A percentile compares a stretch with the other conserved stretches of the same genome.
These are phyloP conservation scores for Sclerodermus sp. DNA, from an alignment of 2,888 invertebrate genomes.

Conservation along the genomic window DNA sequence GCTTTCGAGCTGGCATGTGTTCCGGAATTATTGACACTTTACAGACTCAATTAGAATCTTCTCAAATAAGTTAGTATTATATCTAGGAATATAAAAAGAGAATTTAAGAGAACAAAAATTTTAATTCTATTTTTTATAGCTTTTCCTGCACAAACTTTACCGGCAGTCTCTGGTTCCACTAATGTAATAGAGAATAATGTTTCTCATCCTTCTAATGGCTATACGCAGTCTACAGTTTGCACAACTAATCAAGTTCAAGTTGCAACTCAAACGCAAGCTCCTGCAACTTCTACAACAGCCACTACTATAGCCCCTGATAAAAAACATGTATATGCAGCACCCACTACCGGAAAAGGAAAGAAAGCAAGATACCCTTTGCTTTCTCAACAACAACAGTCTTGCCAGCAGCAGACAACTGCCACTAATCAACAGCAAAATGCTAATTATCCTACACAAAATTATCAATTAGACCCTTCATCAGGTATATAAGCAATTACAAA, in stretches of 20 bases:
- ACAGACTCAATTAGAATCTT: constrained; percentile 44
- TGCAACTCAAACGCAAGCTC: constrained; percentile 65
- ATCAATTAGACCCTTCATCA: constrained; percentile 60
- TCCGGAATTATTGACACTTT: constrained; percentile 27
- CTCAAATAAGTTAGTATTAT: constrained; percentile 41
- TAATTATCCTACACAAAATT: constrained; percentile 58
- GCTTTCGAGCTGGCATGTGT: constrained; percentile 31
- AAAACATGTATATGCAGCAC: constrained; percentile 47
- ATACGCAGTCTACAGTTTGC: constrained; percentile 39
- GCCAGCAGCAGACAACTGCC: constrained; percentile 33
- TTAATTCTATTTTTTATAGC: constrained; percentile 22
- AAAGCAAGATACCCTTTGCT: constrained; percentile 54
- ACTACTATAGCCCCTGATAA: constrained; percentile 48
- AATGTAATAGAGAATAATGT: constrained; percentile 33
- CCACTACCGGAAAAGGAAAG: constrained; percentile 52
- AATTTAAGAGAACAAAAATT: background rate
- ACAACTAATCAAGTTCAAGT: constrained; percentile 64
- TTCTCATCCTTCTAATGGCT: constrained; percentile 35
- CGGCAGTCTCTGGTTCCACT: constrained; percentile 32
- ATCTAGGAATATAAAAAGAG: background rate
- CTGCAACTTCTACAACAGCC: constrained; percentile 41
- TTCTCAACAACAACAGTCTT: constrained; percentile 42
- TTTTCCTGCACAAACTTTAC: constrained; percentile 44
- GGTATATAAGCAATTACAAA: constrained; percentile 47
- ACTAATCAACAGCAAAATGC: constrained; percentile 39